Evolutionary conservation across 2,797 vertebrate genomes (phyloP).

Genomic region (Poecilia gillii): DNA sequence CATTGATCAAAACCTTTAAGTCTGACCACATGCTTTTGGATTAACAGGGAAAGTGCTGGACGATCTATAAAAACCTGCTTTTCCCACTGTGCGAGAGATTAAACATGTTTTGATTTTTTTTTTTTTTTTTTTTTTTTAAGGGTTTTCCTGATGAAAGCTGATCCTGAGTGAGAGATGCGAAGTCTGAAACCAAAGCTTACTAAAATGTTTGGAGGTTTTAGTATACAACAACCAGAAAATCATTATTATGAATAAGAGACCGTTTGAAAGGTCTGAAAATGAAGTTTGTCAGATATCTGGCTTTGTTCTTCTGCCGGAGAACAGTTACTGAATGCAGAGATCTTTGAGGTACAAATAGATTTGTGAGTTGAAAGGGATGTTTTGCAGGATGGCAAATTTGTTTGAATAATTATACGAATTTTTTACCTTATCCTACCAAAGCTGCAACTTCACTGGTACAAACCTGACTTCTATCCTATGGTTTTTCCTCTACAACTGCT

Average conservation of each 20-base stretch:
- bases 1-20: conserved; percentile 70
- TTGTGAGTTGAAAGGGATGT: neutral
- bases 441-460: neutral
- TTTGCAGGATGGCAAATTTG: neutral
- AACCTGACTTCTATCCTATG: neutral
- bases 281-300: neutral
- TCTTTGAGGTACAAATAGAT: neutral
- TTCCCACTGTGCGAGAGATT: conserved; percentile 45
- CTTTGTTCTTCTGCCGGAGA: neutral
- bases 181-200: neutral
- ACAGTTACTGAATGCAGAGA: neutral
- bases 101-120: conserved; percentile 24
- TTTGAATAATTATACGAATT: neutral
- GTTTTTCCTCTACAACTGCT: neutral
- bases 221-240: neutral
- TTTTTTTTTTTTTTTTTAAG: neutral
- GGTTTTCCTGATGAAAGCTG: conserved; percentile 22
- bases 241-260: neutral
- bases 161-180: conserved; percentile 6
- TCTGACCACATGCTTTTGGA: conserved; percentile 76
- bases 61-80: conserved; percentile 39
- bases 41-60: conserved; percentile 60
- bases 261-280: neutral
- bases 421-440: neutral
- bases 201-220: neutral